A percentile compares a stretch with the other conserved stretches of the same genome.
Conservation (phyloP, 2,113 vertebrate genomes). For the Diadophis punctatus region DNA sequence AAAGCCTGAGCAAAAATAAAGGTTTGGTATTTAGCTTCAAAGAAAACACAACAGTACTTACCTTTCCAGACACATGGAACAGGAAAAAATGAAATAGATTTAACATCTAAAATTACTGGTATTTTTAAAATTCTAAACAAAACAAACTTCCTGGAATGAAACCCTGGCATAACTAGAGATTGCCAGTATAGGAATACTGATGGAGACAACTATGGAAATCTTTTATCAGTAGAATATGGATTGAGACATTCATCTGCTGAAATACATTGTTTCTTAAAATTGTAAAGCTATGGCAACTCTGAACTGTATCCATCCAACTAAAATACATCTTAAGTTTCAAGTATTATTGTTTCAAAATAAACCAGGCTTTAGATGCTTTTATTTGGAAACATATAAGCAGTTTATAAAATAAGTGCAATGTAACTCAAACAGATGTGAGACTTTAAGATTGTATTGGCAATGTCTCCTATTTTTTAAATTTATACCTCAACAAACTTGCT, state of each 20-base stretch:
- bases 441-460: neutral
- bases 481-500: neutral
- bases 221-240: neutral
- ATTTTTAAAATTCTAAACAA: neutral
- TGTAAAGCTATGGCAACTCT: neutral
- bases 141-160: neutral
- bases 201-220: neutral
- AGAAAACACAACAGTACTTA: neutral
- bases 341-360: neutral
- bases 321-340: neutral
- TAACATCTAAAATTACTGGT: neutral
- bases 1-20: neutral
- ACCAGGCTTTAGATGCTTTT: neutral
- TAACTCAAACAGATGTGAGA: neutral
- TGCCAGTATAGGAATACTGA: neutral
- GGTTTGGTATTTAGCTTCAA: neutral
- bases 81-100: neutral
- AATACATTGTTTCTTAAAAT: neutral
- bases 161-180: neutral
- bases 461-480: neutral
- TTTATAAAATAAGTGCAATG: neutral
- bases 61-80: neutral
- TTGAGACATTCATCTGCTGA: neutral
- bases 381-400: neutral
- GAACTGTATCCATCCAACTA: neutral